These are phyloP conservation scores for Dolomedes plantarius DNA, from an alignment of 2,888 invertebrate genomes.

Conservation along the genomic window DNA sequence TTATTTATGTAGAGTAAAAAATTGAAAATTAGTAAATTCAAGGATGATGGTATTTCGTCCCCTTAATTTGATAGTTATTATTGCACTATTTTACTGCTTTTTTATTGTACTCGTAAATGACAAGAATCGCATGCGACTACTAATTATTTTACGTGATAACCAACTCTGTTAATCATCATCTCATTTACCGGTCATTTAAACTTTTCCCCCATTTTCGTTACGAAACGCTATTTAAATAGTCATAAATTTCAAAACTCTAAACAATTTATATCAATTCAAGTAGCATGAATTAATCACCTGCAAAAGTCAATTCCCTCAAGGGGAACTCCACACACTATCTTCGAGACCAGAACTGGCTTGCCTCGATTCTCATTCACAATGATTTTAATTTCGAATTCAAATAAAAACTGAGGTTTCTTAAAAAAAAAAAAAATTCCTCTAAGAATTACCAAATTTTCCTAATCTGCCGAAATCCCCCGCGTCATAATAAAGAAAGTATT, in stretches of 20 bases:
- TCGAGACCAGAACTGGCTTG: neutral
- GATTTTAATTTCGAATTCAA: neutral
- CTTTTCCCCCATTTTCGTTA: too few species aligned
- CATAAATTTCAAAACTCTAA: neutral
- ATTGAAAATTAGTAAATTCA: too few species aligned
- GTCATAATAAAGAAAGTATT: slow-evolving; percentile 68
- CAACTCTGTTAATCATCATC: too few species aligned
- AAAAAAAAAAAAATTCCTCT: neutral
- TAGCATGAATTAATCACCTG: neutral
- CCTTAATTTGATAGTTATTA: too few species aligned
- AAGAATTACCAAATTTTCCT: neutral
- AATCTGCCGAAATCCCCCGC: slow-evolving; percentile 50
- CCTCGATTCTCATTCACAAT: neutral
- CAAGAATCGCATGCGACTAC: too few species aligned
- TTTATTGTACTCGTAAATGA: too few species aligned
- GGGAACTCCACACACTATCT: neutral
- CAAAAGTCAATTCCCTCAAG: neutral
- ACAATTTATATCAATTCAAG: neutral
- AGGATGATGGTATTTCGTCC: too few species aligned
- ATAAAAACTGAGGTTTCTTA: neutral
- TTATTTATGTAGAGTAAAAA: too few species aligned
- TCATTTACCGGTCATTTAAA: too few species aligned
- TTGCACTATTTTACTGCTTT: too few species aligned
- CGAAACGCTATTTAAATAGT: too few species aligned
- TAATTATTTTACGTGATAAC: too few species aligned